Evolutionary conservation across 92 coral and sea anemone genomes (phyloP).

Genomic region (Siderastrea radians): DNA sequence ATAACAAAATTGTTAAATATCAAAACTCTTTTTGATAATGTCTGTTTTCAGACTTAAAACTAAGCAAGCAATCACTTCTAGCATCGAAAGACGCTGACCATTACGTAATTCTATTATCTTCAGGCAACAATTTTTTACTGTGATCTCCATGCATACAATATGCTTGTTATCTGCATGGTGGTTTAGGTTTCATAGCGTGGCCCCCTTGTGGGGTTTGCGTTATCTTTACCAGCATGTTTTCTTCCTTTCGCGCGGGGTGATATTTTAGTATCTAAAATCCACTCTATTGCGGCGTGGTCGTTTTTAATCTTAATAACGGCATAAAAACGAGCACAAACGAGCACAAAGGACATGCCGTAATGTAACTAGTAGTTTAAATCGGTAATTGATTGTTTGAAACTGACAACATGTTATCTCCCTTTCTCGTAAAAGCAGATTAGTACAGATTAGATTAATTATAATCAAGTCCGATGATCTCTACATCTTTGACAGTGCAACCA

Average conservation of each 20-base stretch:
- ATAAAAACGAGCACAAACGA: background rate
- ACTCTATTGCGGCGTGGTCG: background rate
- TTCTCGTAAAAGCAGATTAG: too few species aligned
- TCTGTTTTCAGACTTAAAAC: too few species aligned
- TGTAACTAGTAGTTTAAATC: background rate
- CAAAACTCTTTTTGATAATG: too few species aligned
- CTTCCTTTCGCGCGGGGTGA: background rate
- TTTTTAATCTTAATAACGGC: background rate
- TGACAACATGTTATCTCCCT: too few species aligned
- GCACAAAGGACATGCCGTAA: background rate
- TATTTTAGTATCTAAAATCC: background rate
- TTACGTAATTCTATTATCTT: conserved; percentile 13
- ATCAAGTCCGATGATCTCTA: too few species aligned
- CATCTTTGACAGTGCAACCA: too few species aligned
- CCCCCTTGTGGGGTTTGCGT: background rate
- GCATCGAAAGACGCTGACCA: background rate
- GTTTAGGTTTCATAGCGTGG: background rate
- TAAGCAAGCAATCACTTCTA: background rate
- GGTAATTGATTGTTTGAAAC: background rate
- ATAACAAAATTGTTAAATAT: too few species aligned
- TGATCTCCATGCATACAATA: conserved; percentile 6
- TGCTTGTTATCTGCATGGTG: background rate
- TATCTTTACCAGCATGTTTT: background rate
- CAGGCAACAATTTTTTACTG: conserved; percentile 2
- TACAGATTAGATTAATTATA: too few species aligned